phyloP scores from a whole-genome alignment of 2,113 vertebrate genomes.

The Trogon melanurus region DNA sequence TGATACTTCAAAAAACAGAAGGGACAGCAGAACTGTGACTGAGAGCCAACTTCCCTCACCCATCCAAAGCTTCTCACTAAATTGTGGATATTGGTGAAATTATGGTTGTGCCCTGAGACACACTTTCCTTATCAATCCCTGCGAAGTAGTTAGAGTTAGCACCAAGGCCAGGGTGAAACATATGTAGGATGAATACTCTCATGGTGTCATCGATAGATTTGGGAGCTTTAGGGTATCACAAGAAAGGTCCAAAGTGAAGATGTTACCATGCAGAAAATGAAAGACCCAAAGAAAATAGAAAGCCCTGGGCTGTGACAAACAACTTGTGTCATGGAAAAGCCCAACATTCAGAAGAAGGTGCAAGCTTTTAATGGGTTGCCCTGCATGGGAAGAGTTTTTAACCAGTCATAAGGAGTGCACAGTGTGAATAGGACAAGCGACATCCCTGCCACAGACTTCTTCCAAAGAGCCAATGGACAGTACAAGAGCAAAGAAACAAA shows the following conservation, averaged over 20 bases:
- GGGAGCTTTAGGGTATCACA: neutral
- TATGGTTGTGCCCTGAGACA: rapidly evolving
- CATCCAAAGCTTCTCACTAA: rapidly evolving
- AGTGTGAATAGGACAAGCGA: neutral
- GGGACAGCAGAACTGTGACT: neutral
- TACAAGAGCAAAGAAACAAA: neutral
- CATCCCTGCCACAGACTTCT: neutral
- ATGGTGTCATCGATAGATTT: rapidly evolving
- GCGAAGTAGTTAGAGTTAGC: neutral
- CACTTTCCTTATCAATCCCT: neutral
- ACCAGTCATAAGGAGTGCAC: neutral
- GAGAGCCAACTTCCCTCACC: neutral
- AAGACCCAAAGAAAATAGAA: neutral
- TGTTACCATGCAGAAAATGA: neutral
- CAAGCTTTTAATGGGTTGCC: neutral
- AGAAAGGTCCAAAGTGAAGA: neutral
- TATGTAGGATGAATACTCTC: neutral
- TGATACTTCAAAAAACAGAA: neutral
- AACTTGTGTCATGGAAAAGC: neutral
- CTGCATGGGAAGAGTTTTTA: neutral
- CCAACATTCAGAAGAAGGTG: neutral
- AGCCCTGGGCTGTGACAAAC: neutral
- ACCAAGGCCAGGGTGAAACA: neutral
- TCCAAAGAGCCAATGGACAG: neutral
- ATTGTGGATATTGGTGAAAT: neutral